Conservation (phyloP, 2,797 vertebrate genomes). For the Gymnodraco acuticeps region DNA sequence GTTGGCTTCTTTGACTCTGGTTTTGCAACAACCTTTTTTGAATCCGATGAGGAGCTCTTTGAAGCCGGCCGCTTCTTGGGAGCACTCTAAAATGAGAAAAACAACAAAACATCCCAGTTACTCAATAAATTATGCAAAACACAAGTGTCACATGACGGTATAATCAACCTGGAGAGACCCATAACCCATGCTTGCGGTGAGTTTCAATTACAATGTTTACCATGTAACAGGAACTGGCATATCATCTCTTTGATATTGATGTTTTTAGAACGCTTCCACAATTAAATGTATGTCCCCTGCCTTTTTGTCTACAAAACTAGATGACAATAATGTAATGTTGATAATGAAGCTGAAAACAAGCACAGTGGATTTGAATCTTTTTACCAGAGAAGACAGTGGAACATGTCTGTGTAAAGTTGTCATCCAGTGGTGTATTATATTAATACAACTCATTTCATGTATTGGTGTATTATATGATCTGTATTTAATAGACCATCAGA, state of each 20-base stretch:
- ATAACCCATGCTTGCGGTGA: neutral
- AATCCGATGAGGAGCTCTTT: conserved; percentile 28
- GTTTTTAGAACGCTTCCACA: neutral
- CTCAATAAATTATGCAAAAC: neutral
- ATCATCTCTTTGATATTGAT: neutral
- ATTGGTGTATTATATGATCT: neutral
- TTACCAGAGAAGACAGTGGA: too few species aligned
- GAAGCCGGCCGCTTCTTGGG: conserved; percentile 54
- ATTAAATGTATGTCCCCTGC: neutral
- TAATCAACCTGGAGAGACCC: neutral
- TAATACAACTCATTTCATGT: too few species aligned
- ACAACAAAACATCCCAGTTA: conserved; percentile 19
- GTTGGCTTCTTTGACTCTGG: neutral
- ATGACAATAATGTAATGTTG: too few species aligned
- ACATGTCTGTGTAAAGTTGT: too few species aligned
- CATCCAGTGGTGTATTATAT: too few species aligned
- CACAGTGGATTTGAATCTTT: too few species aligned
- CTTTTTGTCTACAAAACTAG: neutral
- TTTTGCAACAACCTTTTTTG: neutral
- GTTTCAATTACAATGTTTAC: neutral
- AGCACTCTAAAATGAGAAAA: conserved; percentile 51
- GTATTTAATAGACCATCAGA: neutral
- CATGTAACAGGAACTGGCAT: neutral
- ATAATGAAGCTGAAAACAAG: too few species aligned
- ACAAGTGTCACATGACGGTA: neutral